Conservation (phyloP, 2,113 vertebrate species). For the Vicugna pacos region DNA sequence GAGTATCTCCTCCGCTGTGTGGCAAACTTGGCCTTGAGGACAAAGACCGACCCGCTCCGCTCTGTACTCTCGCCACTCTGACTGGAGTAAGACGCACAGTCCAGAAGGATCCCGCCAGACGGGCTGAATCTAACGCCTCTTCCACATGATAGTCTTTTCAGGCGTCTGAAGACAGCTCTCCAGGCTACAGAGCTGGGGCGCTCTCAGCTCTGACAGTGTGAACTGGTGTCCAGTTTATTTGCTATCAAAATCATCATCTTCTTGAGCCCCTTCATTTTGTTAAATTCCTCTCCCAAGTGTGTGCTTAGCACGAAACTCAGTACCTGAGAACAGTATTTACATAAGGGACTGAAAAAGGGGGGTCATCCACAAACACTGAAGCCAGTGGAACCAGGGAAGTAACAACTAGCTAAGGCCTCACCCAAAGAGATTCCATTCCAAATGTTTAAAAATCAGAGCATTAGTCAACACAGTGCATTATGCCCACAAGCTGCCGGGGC, state of each 20-base stretch:
- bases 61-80: neutral
- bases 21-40: neutral
- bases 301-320: neutral
- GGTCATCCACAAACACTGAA: neutral
- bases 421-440: neutral
- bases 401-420: neutral
- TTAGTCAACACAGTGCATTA: neutral
- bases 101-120: accelerated
- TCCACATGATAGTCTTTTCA: neutral
- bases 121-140: neutral
- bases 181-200: neutral
- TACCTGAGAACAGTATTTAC: neutral
- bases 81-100: neutral
- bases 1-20: neutral
- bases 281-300: neutral
- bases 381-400: neutral
- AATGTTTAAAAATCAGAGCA: neutral
- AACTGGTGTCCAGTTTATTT: neutral
- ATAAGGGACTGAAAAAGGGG: no score
- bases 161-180: neutral
- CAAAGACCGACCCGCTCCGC: neutral
- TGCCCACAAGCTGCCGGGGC: neutral
- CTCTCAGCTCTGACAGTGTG: neutral
- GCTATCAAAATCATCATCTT: neutral
- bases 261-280: neutral